Evolutionary conservation across 2,113 vertebrate genomes (phyloP), one percentile per base, ranked within the genome.

Genomic region (Otus sunia): DNA sequence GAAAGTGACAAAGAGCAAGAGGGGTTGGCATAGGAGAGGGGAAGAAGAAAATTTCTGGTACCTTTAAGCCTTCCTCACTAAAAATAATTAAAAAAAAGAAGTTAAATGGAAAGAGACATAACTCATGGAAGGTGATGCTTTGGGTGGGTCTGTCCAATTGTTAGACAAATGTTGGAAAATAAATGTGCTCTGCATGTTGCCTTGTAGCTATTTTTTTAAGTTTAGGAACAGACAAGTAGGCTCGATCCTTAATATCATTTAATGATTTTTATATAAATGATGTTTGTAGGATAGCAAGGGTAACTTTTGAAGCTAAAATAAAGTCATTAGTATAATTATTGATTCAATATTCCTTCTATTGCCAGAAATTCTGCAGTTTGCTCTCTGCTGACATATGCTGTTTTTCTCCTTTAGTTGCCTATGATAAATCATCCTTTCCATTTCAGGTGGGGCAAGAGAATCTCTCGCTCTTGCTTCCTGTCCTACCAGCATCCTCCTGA

Each of bases 141-240:
- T 85, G 34, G 8, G 14, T 88, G 82, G 92, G 23, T 83, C 78
- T 79, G 64, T 90, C 43, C 27, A 49, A n/a, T 93, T 71, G 6
- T 68, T 53, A 94, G 43, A 94, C 20, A 91, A 91, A 56, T n/a
- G 56, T 11, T 80, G 82, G 92, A 92, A 96, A 96, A 84, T 77
- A 63, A 72, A 17, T 37, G 17, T 73, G 15, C 16, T 84, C 36
- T 81, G 45, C 25, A n/a, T 21, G 22, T 86, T 67, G 41, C 14
- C 68, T 66, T 80, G 36, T 47, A 62, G 19, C 10, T 87, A 11
- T 49, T 47, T 89, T 69, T 75, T 75, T 36, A 34, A 50, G 10
- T 68, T 78, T 78, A 27, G 11, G 34, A 84, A 59, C 14, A 10
- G 29, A 50, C 15, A 71, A 86, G 30, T 23, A 77, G 15, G 16